Conservation (phyloP, 2,113 vertebrate species). For the Porphyrio hochstetteri region DNA sequence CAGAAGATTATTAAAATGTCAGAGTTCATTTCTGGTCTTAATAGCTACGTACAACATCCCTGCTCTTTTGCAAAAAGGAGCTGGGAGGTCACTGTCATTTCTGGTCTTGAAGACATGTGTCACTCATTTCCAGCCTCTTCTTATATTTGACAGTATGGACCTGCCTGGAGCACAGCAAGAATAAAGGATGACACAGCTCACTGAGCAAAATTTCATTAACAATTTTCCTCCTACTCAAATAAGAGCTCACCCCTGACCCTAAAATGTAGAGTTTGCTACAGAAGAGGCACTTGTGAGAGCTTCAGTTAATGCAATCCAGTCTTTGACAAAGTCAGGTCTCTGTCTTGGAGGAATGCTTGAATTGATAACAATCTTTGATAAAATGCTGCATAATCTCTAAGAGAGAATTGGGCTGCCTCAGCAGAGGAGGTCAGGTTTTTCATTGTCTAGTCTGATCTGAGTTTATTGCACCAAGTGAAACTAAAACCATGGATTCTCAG, state of each 20-base stretch:
- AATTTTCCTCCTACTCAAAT: slow-evolving; percentile 63
- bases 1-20: slow-evolving; percentile 19
- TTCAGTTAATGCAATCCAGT: slow-evolving; percentile 37
- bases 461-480: background rate
- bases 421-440: background rate
- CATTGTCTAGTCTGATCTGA: background rate
- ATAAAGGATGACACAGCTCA: slow-evolving; percentile 65
- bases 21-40: slow-evolving; percentile 29
- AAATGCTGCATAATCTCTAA: slow-evolving; percentile 36
- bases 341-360: slow-evolving; percentile 44
- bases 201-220: slow-evolving; percentile 70
- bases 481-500: background rate
- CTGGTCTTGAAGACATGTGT: slow-evolving; percentile 65
- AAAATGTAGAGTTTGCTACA: slow-evolving; percentile 38
- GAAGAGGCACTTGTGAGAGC: slow-evolving; percentile 13
- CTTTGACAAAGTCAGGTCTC: slow-evolving; percentile 32
- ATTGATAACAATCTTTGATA: slow-evolving; percentile 47
- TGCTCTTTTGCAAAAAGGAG: slow-evolving; percentile 6
- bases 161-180: slow-evolving; percentile 63
- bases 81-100: slow-evolving; percentile 63
- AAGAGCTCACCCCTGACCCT: slow-evolving; percentile 53
- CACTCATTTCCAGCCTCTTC: slow-evolving; percentile 67
- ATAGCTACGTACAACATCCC: background rate
- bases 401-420: background rate
- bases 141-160: slow-evolving; percentile 69